A percentile compares a stretch with the other conserved stretches of the same genome.
These are phyloP conservation scores for Dynastes tityus DNA, from an alignment of 2,888 invertebrate species.

Conservation along the genomic window DNA sequence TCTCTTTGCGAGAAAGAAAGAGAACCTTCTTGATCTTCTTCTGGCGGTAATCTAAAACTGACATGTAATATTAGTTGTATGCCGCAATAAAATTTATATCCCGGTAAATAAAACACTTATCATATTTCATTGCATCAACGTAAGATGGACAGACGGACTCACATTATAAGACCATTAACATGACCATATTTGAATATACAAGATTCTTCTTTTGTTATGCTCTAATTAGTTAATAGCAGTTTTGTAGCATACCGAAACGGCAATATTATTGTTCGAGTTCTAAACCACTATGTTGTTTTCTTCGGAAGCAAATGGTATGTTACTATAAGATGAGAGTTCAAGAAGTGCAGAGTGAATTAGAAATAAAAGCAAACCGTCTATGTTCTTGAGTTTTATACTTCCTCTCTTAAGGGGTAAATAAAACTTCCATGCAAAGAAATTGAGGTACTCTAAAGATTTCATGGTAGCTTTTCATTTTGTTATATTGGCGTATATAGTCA, in stretches of 20 bases:
- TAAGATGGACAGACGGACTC: conserved; percentile 19
- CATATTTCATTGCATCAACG: conserved; percentile 50
- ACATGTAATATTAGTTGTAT: conserved; percentile 49
- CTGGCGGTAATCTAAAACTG: conserved; percentile 48
- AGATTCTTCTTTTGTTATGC: not conserved
- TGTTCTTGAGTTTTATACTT: too few relatives aligned
- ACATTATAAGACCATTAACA: conserved; percentile 49
- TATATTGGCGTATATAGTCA: too few relatives aligned
- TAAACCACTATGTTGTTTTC: too few relatives aligned
- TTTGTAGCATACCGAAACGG: not conserved
- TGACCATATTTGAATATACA: conserved; percentile 33
- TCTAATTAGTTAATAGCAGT: not conserved
- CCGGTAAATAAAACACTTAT: conserved; percentile 50
- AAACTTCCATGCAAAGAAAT: too few relatives aligned
- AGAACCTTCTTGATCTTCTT: conserved; percentile 24
- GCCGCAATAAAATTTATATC: conserved; percentile 45
- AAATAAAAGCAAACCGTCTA: too few relatives aligned
- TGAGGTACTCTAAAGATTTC: too few relatives aligned
- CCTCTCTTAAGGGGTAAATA: too few relatives aligned
- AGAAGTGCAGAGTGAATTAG: too few relatives aligned
- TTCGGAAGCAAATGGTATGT: too few relatives aligned
- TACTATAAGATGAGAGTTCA: too few relatives aligned
- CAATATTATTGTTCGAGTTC: too few relatives aligned
- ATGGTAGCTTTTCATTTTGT: too few relatives aligned
- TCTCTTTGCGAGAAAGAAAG: not conserved